Base-by-base conservation (phyloP, 2,797 vertebrate genomes). In the Philypnodon macrostomus region DNA sequence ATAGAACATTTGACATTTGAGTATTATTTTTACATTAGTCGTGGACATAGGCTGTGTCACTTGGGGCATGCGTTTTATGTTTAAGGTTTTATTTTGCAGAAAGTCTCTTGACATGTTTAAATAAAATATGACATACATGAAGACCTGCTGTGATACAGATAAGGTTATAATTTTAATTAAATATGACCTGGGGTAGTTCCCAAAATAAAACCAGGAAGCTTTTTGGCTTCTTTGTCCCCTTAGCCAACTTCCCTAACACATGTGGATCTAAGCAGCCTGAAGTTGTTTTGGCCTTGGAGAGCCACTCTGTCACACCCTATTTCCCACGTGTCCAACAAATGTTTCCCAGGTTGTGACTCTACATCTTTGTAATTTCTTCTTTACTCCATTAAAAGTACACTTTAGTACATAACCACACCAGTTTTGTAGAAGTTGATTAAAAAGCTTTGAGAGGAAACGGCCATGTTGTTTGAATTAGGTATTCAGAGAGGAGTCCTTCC, bases 351-450 rank as follows among this genome's bases (percentile, higher is more conserved):
- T 79, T 59, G 52, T 40, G 50, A 76, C 63, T 79, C 40, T 0
- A 38, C 24, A 50, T 39, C 67, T 80, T 82, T 85, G 38, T 79
- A 61, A 83, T 77, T 78, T 65, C 40, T 58, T 68, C n/a, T 67
- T 83, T 79, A 85, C 79, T 85, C 76, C 70, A 88, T 88, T 88
- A 89, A 84, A 82, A 72, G 70, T 70, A 75, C 80, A 83, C 79
- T 86, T 84, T 65, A 81, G 77, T 84, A 85, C 85, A 86, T 80
- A 85, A 89, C 84, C 83, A 27, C 85, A 80, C 67, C 58, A 58
- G 45, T 75, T 80, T 77, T 42, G 71, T 63, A 63, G 75, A 70
- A 83, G 77, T 86, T 89, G 81, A 89, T 89, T 88, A 87, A 73
- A 87, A 88, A 81, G 77, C 77, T 75, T 65, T n/a, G 44, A 45